A percentile compares a stretch with the other conserved stretches of the same genome.
Evolutionary conservation across 2,888 invertebrate genomes (phyloP).

Genomic region (Drepanosiphum platanoidis): DNA sequence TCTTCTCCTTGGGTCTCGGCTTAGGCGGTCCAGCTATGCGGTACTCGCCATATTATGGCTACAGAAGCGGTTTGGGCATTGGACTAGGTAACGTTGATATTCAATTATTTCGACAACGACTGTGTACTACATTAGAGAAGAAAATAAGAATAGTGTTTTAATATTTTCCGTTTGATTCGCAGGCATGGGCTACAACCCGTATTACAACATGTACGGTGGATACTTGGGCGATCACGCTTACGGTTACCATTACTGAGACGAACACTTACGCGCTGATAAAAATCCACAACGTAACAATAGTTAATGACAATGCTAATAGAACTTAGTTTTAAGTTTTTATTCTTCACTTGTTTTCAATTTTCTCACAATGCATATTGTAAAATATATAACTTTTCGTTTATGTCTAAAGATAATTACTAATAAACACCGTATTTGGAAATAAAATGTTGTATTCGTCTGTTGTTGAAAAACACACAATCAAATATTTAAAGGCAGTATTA

Average conservation of each 20-base stretch:
- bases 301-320: neutral
- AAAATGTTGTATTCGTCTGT: neutral
- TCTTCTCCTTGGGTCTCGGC: neutral
- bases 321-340: neutral
- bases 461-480: neutral
- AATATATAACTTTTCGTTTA: no score
- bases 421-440: neutral
- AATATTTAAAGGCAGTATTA: no score
- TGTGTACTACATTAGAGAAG: neutral
- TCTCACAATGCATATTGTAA: no score
- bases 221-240: neutral
- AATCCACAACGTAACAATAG: neutral
- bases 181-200: neutral
- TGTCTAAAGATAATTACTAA: neutral
- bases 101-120: neutral
- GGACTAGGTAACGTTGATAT: no score
- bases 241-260: neutral
- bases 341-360: neutral
- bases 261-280: no score
- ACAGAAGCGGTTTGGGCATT: constrained; percentile 23
- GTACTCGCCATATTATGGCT: neutral
- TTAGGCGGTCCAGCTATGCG: neutral
- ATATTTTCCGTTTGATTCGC: neutral
- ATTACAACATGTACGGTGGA: no score
- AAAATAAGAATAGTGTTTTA: neutral